Conservation (phyloP, 2,113 vertebrate species). For the Erinaceus europaeus region DNA sequence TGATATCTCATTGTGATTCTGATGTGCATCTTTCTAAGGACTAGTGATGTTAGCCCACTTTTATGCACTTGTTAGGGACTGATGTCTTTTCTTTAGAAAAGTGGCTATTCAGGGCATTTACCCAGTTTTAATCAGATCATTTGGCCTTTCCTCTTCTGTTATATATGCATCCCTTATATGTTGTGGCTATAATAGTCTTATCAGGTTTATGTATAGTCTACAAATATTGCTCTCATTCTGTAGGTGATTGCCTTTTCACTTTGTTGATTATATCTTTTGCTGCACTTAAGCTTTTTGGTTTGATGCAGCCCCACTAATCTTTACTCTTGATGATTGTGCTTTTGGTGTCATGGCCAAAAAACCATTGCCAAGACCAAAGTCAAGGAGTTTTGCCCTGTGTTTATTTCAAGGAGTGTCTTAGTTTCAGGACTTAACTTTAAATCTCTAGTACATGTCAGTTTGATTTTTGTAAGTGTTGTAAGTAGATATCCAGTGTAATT, state of each 20-base stretch:
- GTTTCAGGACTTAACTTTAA: neutral
- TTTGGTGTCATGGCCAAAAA: neutral
- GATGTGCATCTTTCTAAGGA: neutral
- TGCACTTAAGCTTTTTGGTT: neutral
- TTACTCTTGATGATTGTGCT: neutral
- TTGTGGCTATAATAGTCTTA: neutral
- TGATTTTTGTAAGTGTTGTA: neutral
- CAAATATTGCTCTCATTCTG: neutral
- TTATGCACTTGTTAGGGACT: neutral
- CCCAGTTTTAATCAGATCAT: neutral
- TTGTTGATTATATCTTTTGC: neutral
- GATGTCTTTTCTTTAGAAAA: neutral
- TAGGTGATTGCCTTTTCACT: neutral
- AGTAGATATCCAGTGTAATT: neutral
- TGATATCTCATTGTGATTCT: neutral
- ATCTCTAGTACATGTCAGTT: neutral
- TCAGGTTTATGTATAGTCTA: neutral
- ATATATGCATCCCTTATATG: neutral
- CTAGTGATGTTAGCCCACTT: neutral
- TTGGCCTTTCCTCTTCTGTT: neutral
- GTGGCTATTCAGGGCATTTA: too few relatives aligned
- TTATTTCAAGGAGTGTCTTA: neutral
- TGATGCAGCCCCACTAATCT: neutral
- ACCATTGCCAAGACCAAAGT: neutral
- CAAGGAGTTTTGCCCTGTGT: neutral